These are phyloP conservation scores for Ceyx margarethae DNA, from an alignment of 2,113 vertebrate species.

Conservation along the genomic window DNA sequence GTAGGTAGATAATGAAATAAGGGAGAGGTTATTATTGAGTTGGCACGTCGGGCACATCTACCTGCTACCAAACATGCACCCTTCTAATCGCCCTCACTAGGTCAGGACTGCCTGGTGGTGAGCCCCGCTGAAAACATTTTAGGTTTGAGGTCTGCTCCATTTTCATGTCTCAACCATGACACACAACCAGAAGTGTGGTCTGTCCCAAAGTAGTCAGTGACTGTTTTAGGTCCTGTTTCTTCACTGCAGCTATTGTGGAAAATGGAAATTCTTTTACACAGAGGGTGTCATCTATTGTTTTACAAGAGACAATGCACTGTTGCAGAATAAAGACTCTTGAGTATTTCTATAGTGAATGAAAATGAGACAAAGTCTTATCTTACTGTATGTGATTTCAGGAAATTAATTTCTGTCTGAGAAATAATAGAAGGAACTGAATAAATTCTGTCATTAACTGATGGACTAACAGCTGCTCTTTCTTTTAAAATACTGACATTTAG, in stretches of 20 bases:
- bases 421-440: slow-evolving; percentile 41
- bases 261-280: neutral
- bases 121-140: neutral
- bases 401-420: slow-evolving; percentile 71
- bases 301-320: slow-evolving; percentile 21
- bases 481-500: slow-evolving; percentile 61
- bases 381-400: slow-evolving; percentile 48
- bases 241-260: neutral
- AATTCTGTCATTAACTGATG: slow-evolving; percentile 42
- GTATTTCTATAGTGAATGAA: slow-evolving; percentile 25
- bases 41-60: neutral
- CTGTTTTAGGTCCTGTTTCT: neutral
- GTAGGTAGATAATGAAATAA: slow-evolving; percentile 63
- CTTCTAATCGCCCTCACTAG: neutral
- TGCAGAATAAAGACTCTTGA: slow-evolving; percentile 45
- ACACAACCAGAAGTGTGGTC: neutral
- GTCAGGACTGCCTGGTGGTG: neutral
- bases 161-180: neutral
- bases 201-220: neutral
- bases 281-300: slow-evolving; percentile 24
- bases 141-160: neutral
- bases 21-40: slow-evolving; percentile 37
- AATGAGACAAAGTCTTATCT: slow-evolving; percentile 53
- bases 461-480: slow-evolving; percentile 54
- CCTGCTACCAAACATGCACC: neutral